These are phyloP conservation scores for Champsocephalus esox DNA, from an alignment of 2,797 vertebrate genomes.

Conservation along the genomic window DNA sequence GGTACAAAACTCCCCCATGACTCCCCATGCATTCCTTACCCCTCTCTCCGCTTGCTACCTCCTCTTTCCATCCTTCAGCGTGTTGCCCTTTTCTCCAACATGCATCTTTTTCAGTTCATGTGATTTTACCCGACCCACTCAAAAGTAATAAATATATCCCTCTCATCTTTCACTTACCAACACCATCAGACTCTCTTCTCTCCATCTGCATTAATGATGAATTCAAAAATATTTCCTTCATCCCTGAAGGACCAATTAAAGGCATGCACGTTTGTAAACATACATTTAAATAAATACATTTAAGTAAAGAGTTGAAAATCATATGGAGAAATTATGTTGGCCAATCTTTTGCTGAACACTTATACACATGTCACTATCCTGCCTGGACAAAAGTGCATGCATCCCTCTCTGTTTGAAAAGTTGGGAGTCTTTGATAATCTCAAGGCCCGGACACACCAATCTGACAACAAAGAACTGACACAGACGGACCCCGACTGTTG, in stretches of 20 bases:
- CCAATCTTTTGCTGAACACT: neutral
- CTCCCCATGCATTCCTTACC: slow-evolving; percentile 44
- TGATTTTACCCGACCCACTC: neutral
- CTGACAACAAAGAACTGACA: no score
- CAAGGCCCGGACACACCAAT: no score
- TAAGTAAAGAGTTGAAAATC: neutral
- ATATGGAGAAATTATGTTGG: neutral
- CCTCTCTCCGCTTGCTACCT: slow-evolving; percentile 57
- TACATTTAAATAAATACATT: neutral
- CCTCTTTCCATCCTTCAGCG: slow-evolving; percentile 51
- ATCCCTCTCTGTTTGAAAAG: neutral
- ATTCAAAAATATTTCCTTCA: neutral
- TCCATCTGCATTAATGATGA: neutral
- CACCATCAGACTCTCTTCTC: neutral
- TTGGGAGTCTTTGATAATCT: neutral
- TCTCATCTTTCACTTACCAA: neutral
- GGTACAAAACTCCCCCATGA: slow-evolving; percentile 66
- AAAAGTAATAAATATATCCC: neutral
- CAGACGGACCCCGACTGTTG: no score
- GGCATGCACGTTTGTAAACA: neutral
- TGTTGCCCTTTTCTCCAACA: slow-evolving; percentile 50
- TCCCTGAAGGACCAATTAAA: neutral
- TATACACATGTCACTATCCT: neutral
- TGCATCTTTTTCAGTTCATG: slow-evolving; percentile 10
- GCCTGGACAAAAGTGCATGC: neutral